Evolutionary conservation across 2,113 vertebrate species (phyloP), one percentile per base, ranked within the genome.

Genomic region (Oncorhynchus tshawytscha): DNA sequence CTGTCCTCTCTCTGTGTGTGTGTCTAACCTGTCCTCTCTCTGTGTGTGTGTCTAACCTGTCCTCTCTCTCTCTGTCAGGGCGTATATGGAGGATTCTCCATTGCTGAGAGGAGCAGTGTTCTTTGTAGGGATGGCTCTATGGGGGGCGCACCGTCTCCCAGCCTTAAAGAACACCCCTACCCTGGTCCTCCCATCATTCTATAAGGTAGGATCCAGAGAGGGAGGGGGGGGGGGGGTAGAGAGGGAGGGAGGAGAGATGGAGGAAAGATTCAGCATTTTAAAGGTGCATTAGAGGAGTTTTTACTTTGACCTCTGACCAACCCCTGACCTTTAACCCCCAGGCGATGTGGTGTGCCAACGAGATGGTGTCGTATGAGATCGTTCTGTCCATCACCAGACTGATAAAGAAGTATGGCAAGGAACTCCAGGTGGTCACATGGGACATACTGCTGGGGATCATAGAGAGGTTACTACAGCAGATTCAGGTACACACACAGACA

Each of bases 111-210:
- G 98, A 78, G 96, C 98, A 0, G 98, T 99, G 22, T 99, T 99
- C 92, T 99, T 99, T 49, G 97, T 99, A 60, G 98, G 98, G n/a
- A 99, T 99, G 98, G 98, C 97, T 1, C 92, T 99, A 7, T 99
- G 98, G 98, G 98, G 98, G 0, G 98, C 98, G 5, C 96, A 98
- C 84, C 92, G 98, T 70, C 95, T 99, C 27, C 93, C 90, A 1
- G 95, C 97, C 1, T 96, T 99, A 48, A 99, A 96, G 91, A 99
- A 98, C 89, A 98, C 97, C 1, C 97, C 98, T 0, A 98, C 96
- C 0, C 95, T 98, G 3, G 97, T 99, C 80, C 88, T 99, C 77
- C 98, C 98, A 3, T 99, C 97, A 0, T 99, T 99, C 83, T 95
- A 95, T 72, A 96, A 98, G 97, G 98, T 98, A 92, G 83, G 11